Evolutionary conservation across 92 coral and sea anemone genomes (phyloP), one percentile per base, ranked within the genome.

Genomic region (Phenganax subtilis): DNA sequence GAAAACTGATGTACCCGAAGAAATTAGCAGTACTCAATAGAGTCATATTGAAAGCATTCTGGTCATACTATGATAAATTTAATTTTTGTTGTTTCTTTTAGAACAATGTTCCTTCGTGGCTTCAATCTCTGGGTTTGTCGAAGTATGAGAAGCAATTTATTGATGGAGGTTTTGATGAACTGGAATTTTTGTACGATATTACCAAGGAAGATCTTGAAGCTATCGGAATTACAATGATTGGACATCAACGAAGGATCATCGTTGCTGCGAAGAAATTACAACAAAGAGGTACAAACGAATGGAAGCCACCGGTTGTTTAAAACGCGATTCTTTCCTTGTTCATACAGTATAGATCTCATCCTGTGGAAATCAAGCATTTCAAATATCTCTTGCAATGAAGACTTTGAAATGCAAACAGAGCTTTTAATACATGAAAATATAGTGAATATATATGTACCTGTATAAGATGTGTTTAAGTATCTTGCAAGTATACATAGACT

Each of bases 151-250:
- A 90, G 17, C 92, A 96, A 75, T 92, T 96, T 71, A 72, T 96
- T 76, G 99, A 96, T 78, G 97, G 93, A 29, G 99, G 99, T 9
- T 96, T 96, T 55, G 99, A 96, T 70, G 99, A 96, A 80, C 85
- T 96, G 89, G 99, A 92, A 7, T 96, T 96, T 54, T 88, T 96
- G 3, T 89, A 92, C 67, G 99, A 96, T 85, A 84, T 96, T 51
- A 87, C 99, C 6, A 70, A 82, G 14, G 99, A 96, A 64, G 99
- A 96, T 74, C 74, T 96, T 51, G 91, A 82, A 8, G 84, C 90
- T n/a, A 96, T 96, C 37, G 99, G 97, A 16, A 89, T 96, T 37
- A 90, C 86, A 7, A 90, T 88, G 77, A 87, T 93, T 10, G 99
- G 99, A 14, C 99, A 96, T 71, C 97, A 91, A 51, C 83, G 99